Evolutionary conservation across 2,888 invertebrate genomes (phyloP).

Genomic region (Euproctis similis): DNA sequence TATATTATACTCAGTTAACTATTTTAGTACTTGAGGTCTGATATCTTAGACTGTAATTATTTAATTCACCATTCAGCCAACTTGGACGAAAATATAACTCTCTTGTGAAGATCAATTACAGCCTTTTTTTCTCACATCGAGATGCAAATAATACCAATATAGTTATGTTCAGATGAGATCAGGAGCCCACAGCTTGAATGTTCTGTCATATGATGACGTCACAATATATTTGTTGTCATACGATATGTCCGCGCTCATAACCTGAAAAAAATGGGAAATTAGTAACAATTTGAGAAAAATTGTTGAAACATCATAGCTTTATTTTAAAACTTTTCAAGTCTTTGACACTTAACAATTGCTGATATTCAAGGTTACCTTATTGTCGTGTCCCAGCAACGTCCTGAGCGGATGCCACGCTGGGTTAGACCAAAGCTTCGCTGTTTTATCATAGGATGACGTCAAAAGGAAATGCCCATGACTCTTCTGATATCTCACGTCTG

Average conservation of each 20-base stretch:
- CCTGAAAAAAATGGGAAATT: conserved; percentile 54
- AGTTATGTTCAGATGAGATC: conserved; percentile 70
- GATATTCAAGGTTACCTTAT: no score
- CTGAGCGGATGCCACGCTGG: conserved; percentile 98
- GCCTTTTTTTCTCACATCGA: no score
- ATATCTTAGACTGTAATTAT: no score
- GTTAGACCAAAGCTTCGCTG: conserved; percentile 95
- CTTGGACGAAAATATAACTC: no score
- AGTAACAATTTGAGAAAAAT: no score
- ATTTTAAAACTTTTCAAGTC: neutral
- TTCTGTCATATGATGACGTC: conserved; percentile 95
- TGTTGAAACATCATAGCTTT: no score
- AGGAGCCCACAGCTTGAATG: conserved; percentile 97
- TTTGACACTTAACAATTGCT: no score
- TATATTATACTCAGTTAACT: no score
- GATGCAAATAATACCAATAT: no score
- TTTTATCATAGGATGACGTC: conserved; percentile 94
- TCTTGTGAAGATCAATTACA: no score
- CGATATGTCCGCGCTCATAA: conserved; percentile 95
- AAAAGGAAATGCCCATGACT: conserved; percentile 91
- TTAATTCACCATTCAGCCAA: no score
- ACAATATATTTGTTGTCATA: conserved; percentile 93
- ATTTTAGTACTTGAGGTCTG: no score
- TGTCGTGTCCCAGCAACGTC: conserved; percentile 95
- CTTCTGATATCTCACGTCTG: conserved; percentile 91